phyloP scores from a whole-genome alignment of 2,888 invertebrate genomes.

The Cecidostiba fungosa region DNA sequence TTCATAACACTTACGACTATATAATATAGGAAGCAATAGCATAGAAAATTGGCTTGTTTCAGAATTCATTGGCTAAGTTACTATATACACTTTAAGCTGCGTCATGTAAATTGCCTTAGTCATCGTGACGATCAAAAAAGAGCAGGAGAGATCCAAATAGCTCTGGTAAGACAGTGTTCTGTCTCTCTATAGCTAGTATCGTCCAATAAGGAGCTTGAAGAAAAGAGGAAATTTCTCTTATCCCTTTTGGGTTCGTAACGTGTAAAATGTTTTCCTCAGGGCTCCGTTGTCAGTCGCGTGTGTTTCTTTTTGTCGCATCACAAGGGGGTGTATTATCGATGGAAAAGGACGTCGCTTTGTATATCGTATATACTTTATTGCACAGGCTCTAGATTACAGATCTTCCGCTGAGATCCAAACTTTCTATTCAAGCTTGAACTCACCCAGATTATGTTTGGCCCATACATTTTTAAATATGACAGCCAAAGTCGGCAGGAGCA shows the following conservation, averaged over 20 bases:
- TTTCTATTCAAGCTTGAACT: too few species aligned
- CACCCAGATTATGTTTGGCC: too few species aligned
- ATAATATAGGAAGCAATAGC: too few species aligned
- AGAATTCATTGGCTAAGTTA: neutral
- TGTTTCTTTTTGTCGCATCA: constrained; percentile 43
- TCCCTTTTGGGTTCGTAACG: constrained; percentile 6
- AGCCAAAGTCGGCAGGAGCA: too few species aligned
- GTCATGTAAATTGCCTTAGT: constrained; percentile 44
- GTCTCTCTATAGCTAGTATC: neutral
- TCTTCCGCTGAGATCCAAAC: too few species aligned
- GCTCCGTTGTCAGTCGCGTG: neutral
- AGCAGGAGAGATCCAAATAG: constrained; percentile 9
- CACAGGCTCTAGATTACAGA: too few species aligned
- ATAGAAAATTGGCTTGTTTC: constrained; percentile 1
- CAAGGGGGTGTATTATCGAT: constrained; percentile 29
- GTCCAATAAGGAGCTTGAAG: constrained; percentile 60
- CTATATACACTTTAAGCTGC: neutral
- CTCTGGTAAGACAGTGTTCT: neutral
- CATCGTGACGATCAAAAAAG: constrained; percentile 57
- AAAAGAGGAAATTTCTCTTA: constrained; percentile 50
- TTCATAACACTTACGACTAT: too few species aligned
- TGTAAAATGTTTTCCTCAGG: constrained; percentile 48
- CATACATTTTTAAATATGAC: too few species aligned
- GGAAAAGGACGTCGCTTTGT: constrained; percentile 15
- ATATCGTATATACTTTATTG: too few species aligned